A percentile compares a stretch with the other conserved stretches of the same genome.
These are phyloP conservation scores for Drosophila anomelani DNA, from an alignment of 2,888 invertebrate genomes.

Conservation along the genomic window DNA sequence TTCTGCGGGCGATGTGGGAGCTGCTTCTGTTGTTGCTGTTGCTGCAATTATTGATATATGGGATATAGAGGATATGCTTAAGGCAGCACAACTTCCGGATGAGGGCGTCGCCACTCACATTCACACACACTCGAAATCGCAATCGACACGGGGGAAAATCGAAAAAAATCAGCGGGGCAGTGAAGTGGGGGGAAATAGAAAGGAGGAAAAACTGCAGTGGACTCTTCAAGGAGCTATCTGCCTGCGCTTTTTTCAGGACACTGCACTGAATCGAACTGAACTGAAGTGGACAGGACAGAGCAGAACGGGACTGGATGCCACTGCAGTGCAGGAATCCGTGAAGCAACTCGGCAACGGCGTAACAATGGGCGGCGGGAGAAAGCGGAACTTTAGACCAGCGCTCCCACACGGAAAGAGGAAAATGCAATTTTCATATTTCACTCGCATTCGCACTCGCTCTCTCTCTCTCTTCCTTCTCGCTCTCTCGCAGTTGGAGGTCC, in stretches of 20 bases:
- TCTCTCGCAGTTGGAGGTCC: slow-evolving; percentile 24
- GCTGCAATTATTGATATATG: slow-evolving; percentile 18
- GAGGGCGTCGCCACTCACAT: slow-evolving; percentile 64
- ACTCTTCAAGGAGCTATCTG: slow-evolving; percentile 68
- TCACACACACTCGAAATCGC: slow-evolving; percentile 23
- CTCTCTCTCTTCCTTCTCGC: slow-evolving; percentile 2
- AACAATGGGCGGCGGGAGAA: slow-evolving; percentile 8
- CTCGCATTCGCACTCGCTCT: slow-evolving; percentile 14
- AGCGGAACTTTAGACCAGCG: slow-evolving; percentile 35
- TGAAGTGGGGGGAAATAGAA: background rate
- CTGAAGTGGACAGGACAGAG: slow-evolving; percentile 7
- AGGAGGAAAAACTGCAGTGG: slow-evolving; percentile 31
- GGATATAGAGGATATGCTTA: background rate
- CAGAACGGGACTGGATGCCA: slow-evolving; percentile 1
- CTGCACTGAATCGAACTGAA: slow-evolving; percentile 5
- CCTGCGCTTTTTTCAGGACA: slow-evolving; percentile 38
- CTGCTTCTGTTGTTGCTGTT: slow-evolving; percentile 33
- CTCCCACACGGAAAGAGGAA: slow-evolving; percentile 57
- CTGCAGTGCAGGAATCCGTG: slow-evolving; percentile 29
- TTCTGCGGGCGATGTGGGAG: slow-evolving; percentile 50
- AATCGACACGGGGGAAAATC: slow-evolving; percentile 19
- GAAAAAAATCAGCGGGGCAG: slow-evolving; percentile 5
- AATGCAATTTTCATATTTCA: slow-evolving; percentile 74
- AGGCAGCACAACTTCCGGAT: slow-evolving; percentile 12
- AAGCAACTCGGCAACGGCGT: slow-evolving; percentile 7